Evolutionary conservation across 2,113 vertebrate species (phyloP).

Genomic region (Chitala chitala): DNA sequence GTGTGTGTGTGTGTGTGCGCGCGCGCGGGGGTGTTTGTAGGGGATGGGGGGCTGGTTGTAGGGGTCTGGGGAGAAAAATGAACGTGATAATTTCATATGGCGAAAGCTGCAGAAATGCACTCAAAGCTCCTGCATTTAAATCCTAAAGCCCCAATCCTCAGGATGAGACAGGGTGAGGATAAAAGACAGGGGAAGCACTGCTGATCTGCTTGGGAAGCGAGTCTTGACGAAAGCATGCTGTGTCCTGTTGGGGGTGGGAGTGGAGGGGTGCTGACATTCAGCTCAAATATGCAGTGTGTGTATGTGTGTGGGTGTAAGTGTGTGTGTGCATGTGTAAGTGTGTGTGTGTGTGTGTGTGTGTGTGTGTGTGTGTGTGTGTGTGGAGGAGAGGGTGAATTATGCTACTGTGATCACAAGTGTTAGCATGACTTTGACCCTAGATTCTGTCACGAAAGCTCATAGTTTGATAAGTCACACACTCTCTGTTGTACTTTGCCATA

Average conservation of each 20-base stretch:
- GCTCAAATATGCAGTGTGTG: no score
- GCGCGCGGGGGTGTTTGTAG: slow-evolving; percentile 48
- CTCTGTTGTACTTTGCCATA: no score
- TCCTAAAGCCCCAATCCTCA: background rate
- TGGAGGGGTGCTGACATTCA: background rate
- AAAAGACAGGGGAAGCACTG: background rate
- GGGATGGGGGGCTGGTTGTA: slow-evolving; percentile 33
- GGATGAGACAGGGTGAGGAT: background rate
- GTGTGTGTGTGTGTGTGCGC: no score
- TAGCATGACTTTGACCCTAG: background rate
- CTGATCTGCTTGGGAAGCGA: background rate
- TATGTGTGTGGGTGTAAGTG: no score
- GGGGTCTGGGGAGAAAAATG: slow-evolving; percentile 23
- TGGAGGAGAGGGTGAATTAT: background rate
- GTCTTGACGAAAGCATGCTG: slow-evolving; percentile 1
- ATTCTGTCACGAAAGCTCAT: background rate
- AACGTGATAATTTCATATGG: background rate
- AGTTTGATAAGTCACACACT: background rate
- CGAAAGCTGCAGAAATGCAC: background rate
- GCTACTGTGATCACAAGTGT: background rate
- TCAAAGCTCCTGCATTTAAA: background rate
- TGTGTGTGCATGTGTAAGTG: no score
- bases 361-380: no score
- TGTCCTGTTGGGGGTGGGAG: background rate
- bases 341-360: no score